Conservation (phyloP, 2,888 invertebrate species). For the Meandrusa payeni region DNA sequence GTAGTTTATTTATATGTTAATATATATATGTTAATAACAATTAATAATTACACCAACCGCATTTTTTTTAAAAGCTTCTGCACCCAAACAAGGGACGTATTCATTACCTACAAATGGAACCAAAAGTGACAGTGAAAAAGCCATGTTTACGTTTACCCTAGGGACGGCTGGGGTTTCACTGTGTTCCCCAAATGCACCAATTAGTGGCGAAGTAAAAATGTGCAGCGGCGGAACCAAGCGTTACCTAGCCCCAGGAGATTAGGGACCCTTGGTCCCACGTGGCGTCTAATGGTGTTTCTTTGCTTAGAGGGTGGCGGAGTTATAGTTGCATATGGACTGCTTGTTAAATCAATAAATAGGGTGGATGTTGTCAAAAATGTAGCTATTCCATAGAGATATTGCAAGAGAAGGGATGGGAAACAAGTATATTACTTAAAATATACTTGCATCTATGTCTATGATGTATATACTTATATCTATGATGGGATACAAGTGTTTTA, state of each 20-base stretch:
- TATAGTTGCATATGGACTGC: conserved; percentile 66
- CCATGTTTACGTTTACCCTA: conserved; percentile 52
- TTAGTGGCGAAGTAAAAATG: conserved; percentile 78
- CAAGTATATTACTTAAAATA: too few species aligned
- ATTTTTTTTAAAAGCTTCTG: background rate
- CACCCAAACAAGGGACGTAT: conserved; percentile 26
- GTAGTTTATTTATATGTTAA: too few species aligned
- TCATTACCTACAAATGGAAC: conserved; percentile 50
- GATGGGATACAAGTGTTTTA: too few species aligned
- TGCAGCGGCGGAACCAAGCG: conserved; percentile 71
- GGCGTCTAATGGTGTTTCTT: conserved; percentile 73
- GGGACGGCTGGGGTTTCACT: conserved; percentile 57
- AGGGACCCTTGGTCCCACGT: conserved; percentile 57
- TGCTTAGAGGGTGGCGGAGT: conserved; percentile 67
- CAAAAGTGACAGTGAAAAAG: conserved; percentile 73
- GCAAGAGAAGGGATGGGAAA: too few species aligned
- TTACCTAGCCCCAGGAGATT: conserved; percentile 57
- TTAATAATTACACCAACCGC: too few species aligned
- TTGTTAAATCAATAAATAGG: conserved; percentile 62
- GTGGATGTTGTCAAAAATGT: conserved; percentile 7
- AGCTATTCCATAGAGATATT: background rate
- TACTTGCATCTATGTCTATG: too few species aligned
- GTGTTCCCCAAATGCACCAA: conserved; percentile 71
- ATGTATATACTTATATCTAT: too few species aligned
- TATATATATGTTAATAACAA: too few species aligned